Conservation (phyloP, 2,888 invertebrate genomes). For the Drosophila neutralis region DNA sequence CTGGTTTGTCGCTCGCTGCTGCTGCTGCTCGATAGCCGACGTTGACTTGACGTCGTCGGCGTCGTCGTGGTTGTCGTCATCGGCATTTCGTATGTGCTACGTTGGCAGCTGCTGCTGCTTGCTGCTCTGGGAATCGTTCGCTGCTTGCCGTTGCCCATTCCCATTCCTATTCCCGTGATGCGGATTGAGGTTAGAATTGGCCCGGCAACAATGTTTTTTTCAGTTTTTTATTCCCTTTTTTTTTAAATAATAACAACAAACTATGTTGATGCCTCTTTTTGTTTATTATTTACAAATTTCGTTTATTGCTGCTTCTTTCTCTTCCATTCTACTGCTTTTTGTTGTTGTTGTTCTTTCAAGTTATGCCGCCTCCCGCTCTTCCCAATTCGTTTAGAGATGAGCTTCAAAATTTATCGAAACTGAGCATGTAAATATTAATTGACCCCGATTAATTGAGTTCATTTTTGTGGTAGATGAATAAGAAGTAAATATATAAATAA, state of each 20-base stretch:
- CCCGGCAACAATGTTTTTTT: conserved; percentile 26
- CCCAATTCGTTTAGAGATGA: conserved; percentile 34
- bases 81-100: conserved; percentile 55
- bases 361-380: conserved; percentile 28
- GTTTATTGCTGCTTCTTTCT: conserved; percentile 11
- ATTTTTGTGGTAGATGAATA: neutral
- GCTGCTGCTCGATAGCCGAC: conserved; percentile 39
- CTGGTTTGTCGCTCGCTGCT: conserved; percentile 56
- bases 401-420: conserved; percentile 18
- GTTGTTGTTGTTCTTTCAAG: conserved; percentile 4
- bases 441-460: neutral
- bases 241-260: conserved; percentile 46
- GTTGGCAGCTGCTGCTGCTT: conserved; percentile 54
- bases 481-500: neutral
- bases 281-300: conserved; percentile 58
- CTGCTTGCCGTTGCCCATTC: conserved; percentile 19
- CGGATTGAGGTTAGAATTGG: conserved; percentile 51
- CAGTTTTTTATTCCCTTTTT: neutral
- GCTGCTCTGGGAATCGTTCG: conserved; percentile 36
- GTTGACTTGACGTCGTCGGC: conserved; percentile 32
- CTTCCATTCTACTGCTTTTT: neutral
- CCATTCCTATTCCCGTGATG: conserved; percentile 24
- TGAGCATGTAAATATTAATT: conserved; percentile 1
- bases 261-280: conserved; percentile 38
- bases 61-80: conserved; percentile 37